Conservation (phyloP, 2,113 vertebrate genomes). For the Meriones unguiculatus region DNA sequence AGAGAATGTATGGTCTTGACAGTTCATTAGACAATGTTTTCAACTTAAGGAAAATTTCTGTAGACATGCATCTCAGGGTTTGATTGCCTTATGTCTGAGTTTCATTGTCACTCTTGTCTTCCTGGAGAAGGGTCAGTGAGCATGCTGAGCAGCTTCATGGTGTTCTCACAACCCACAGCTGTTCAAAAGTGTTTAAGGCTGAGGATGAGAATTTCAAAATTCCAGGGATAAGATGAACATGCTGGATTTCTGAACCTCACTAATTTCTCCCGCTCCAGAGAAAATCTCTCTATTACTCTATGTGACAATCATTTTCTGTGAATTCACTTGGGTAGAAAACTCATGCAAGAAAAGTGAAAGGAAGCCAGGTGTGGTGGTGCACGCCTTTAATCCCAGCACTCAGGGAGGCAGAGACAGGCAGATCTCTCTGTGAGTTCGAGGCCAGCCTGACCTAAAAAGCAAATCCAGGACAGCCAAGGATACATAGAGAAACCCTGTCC, state of each 20-base stretch:
- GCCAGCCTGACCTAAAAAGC: too few relatives aligned
- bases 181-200: slow-evolving; percentile 46
- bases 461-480: too few relatives aligned
- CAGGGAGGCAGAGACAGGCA: too few relatives aligned
- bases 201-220: slow-evolving; percentile 52
- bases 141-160: neutral
- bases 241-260: neutral
- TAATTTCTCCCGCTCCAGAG: slow-evolving; percentile 15
- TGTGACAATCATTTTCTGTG: neutral
- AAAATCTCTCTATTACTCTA: neutral
- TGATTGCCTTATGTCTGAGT: slow-evolving; percentile 38
- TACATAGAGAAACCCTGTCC: too few relatives aligned
- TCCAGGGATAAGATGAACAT: neutral
- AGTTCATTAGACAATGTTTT: slow-evolving; percentile 52
- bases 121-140: neutral
- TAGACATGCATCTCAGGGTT: neutral
- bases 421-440: too few relatives aligned
- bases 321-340: neutral
- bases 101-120: slow-evolving; percentile 61
- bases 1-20: neutral
- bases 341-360: neutral
- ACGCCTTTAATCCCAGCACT: too few relatives aligned
- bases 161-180: slow-evolving; percentile 51
- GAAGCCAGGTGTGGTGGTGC: neutral
- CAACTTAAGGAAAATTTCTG: slow-evolving; percentile 51